phyloP scores from a whole-genome alignment of 2,797 vertebrate species.

The Sebastes minor region DNA sequence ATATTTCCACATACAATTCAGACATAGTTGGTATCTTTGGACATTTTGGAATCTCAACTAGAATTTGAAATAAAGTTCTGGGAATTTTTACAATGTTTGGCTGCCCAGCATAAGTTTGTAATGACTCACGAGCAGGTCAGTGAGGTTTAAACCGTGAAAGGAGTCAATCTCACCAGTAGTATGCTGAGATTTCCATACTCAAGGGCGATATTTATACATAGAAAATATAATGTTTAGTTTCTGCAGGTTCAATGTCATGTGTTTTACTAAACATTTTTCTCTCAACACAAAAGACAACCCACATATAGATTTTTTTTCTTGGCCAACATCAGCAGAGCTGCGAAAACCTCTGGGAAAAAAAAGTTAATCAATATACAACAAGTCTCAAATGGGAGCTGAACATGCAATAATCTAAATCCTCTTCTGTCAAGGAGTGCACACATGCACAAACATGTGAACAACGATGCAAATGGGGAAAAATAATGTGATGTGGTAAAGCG shows the following conservation, averaged over 20 bases:
- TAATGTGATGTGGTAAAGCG: background rate
- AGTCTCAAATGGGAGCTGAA: constrained; percentile 42
- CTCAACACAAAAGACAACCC: background rate
- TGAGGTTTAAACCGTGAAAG: background rate
- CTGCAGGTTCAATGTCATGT: background rate
- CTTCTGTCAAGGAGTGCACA: background rate
- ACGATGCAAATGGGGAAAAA: background rate
- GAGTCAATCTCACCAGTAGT: background rate
- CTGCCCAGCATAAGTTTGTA: background rate
- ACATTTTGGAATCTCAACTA: background rate
- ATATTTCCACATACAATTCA: background rate
- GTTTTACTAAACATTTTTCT: constrained; percentile 1
- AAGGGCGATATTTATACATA: background rate
- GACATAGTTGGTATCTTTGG: background rate
- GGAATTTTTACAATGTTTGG: background rate
- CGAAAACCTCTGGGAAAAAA: constrained; percentile 16
- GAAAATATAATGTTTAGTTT: background rate
- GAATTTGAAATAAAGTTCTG: background rate
- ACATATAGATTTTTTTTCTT: constrained; percentile 23
- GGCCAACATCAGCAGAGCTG: constrained; percentile 26
- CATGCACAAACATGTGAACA: background rate
- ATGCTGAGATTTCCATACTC: background rate
- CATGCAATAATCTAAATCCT: constrained; percentile 42
- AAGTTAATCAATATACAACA: constrained; percentile 30
- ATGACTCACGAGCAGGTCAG: background rate